Percentiles rank a stretch among this genome's conserved stretches.
These are phyloP conservation scores for Varanus salvator DNA, from an alignment of 2,113 vertebrate genomes.

Conservation along the genomic window DNA sequence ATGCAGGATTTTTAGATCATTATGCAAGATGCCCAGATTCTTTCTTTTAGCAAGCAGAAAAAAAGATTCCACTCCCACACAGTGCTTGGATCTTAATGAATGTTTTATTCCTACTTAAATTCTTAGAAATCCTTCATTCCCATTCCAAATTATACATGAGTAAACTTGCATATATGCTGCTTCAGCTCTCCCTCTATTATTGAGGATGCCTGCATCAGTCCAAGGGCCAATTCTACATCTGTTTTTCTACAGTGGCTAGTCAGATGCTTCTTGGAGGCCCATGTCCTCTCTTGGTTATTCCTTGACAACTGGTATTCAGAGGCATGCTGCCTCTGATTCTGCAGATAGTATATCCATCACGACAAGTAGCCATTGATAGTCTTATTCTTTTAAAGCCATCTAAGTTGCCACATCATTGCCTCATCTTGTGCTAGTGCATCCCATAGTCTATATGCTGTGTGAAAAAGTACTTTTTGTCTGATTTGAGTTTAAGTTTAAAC, in stretches of 20 bases:
- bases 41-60: background rate
- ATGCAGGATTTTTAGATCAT: background rate
- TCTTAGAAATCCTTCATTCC: conserved; percentile 2
- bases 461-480: background rate
- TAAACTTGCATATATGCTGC: background rate
- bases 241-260: background rate
- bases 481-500: too few species aligned
- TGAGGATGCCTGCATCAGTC: background rate
- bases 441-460: background rate
- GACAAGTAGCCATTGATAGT: too few species aligned
- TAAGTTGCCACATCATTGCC: too few species aligned
- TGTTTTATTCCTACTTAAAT: conserved; percentile 12
- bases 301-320: background rate
- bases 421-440: too few species aligned
- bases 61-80: background rate
- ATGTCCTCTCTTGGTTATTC: background rate
- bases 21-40: background rate
- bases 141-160: background rate
- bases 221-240: background rate
- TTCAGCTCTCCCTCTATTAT: background rate
- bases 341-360: too few species aligned
- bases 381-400: too few species aligned
- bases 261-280: background rate
- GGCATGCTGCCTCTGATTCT: background rate
- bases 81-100: background rate